phyloP scores from a whole-genome alignment of 2,113 vertebrate species.

The Ptyas mucosa region DNA sequence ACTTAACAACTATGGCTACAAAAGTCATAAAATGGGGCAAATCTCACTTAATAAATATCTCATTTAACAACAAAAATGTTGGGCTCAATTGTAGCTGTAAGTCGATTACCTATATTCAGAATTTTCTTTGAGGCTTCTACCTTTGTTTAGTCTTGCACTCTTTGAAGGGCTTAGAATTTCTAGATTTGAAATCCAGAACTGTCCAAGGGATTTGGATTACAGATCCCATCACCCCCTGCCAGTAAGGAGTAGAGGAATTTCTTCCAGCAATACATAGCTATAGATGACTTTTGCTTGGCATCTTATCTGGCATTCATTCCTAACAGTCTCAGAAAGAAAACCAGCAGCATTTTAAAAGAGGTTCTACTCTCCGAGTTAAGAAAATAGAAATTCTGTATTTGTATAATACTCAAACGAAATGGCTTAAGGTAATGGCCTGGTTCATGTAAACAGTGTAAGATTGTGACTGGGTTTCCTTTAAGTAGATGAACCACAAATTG shows the following conservation, averaged over 20 bases:
- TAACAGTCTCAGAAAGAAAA: neutral
- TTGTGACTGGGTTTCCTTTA: neutral
- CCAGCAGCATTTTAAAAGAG: neutral
- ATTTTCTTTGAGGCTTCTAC: neutral
- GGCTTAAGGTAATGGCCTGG: neutral
- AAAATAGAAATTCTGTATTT: neutral
- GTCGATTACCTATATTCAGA: no score
- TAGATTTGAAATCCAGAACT: neutral
- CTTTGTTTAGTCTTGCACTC: neutral
- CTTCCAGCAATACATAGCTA: neutral
- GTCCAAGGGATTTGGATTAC: neutral
- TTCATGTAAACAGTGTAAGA: neutral
- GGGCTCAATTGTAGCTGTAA: no score
- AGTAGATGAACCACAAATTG: neutral
- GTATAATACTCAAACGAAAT: neutral
- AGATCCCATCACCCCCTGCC: neutral
- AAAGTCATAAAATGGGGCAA: no score
- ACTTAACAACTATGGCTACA: no score
- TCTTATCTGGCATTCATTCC: neutral
- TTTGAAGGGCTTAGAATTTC: neutral
- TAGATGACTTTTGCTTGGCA: neutral
- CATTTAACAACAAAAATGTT: no score
- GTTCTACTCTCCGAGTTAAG: neutral
- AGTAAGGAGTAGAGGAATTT: neutral
- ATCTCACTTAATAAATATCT: no score